Evolutionary conservation across 2,797 vertebrate genomes (phyloP).

Genomic region (Cyclopterus lumpus): DNA sequence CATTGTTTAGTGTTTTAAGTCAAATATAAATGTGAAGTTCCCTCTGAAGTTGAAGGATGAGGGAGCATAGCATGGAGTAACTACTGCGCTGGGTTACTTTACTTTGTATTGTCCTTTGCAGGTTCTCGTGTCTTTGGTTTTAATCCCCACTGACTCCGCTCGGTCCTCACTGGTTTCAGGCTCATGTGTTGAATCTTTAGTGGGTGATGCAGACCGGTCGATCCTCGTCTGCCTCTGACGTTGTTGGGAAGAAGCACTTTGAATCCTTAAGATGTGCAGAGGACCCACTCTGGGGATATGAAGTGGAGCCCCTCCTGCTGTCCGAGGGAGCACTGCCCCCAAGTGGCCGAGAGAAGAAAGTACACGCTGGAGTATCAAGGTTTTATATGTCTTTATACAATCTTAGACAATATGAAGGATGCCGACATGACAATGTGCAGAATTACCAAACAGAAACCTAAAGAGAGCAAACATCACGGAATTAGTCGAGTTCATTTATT

Average conservation of each 20-base stretch:
- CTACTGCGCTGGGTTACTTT: not conserved
- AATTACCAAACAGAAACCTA: not conserved
- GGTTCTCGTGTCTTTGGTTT: not conserved
- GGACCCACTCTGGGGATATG: not conserved
- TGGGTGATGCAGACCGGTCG: conserved; percentile 67
- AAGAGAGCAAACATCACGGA: not conserved
- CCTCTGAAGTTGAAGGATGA: not conserved
- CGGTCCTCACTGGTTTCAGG: conserved; percentile 17
- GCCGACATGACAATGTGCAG: not conserved
- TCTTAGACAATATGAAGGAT: not conserved
- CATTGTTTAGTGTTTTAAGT: not conserved
- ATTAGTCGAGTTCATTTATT: not conserved
- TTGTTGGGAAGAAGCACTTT: conserved; percentile 47
- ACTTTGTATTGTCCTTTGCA: not conserved
- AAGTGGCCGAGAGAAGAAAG: conserved; percentile 60
- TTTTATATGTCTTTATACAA: not conserved
- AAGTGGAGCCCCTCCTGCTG: not conserved
- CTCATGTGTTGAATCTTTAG: conserved; percentile 53
- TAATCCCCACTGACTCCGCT: conserved; percentile 3
- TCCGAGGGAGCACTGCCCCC: conserved; percentile 73
- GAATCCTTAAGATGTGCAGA: conserved; percentile 26
- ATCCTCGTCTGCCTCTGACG: conserved; percentile 59
- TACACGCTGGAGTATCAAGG: conserved; percentile 27
- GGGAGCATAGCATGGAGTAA: not conserved
- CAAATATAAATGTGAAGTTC: not conserved